Conservation (phyloP, 2,888 invertebrate genomes). For the Cheilosia soror region DNA sequence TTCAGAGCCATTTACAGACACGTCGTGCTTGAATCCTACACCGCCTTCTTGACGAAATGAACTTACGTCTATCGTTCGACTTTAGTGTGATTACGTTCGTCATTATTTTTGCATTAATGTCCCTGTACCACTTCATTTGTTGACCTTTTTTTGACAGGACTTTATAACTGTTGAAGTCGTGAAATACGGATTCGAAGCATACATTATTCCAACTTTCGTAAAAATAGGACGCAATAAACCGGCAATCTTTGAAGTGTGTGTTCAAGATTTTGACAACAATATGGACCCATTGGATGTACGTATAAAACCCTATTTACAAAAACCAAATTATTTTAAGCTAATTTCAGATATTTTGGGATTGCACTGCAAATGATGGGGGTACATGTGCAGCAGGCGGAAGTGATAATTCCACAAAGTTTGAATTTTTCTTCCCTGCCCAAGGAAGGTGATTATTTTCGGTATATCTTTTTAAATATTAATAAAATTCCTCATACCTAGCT, state of each 20-base stretch:
- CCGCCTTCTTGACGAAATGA: too few relatives aligned
- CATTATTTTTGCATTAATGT: too few relatives aligned
- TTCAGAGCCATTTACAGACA: too few relatives aligned
- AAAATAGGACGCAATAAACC: constrained; percentile 73
- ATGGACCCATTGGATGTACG: constrained; percentile 61
- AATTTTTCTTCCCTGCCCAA: constrained; percentile 41
- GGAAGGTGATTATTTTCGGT: constrained; percentile 49
- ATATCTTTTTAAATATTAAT: background rate
- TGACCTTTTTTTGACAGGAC: constrained; percentile 39
- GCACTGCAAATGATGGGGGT: constrained; percentile 50
- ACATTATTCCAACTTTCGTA: constrained; percentile 69
- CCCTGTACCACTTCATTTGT: too few relatives aligned
- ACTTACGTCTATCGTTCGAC: too few relatives aligned
- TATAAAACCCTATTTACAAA: background rate
- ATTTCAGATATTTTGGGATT: constrained; percentile 61
- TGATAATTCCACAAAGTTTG: constrained; percentile 57
- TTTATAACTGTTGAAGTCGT: constrained; percentile 59
- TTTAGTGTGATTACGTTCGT: too few relatives aligned
- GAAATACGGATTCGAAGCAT: constrained; percentile 72
- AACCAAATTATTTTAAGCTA: background rate
- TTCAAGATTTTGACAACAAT: constrained; percentile 72
- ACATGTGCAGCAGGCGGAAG: constrained; percentile 30
- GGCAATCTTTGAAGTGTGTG: constrained; percentile 62
- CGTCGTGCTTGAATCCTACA: too few relatives aligned
- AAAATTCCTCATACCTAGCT: constrained; percentile 27